These are phyloP conservation scores for Falco rusticolus DNA, from an alignment of 2,797 vertebrate species.

Conservation along the genomic window DNA sequence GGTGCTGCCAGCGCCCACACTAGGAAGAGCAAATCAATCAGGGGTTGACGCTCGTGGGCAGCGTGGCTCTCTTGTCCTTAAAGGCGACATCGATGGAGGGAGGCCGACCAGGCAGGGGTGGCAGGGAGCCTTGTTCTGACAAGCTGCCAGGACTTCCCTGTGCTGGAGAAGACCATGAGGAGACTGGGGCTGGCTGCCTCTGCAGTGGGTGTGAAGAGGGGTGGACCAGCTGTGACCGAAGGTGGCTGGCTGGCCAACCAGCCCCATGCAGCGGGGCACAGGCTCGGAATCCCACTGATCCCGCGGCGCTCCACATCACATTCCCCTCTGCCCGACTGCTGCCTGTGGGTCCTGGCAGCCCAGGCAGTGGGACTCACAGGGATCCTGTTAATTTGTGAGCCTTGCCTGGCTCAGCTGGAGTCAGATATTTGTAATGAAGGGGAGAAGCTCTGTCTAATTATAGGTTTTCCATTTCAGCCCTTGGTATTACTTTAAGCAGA, in stretches of 20 bases:
- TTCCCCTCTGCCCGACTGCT: background rate
- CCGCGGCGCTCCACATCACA: accelerated
- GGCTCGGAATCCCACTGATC: accelerated
- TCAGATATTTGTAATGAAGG: background rate
- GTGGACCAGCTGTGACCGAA: background rate
- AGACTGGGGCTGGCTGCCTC: background rate
- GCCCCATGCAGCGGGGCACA: accelerated
- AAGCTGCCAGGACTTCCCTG: background rate
- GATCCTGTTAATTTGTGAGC: background rate
- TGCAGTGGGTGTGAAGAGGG: background rate
- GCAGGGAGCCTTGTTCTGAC: background rate
- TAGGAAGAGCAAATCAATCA: background rate
- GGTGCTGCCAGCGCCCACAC: accelerated
- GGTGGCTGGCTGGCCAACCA: background rate
- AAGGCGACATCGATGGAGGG: background rate
- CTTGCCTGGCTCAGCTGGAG: background rate
- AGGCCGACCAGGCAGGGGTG: accelerated
- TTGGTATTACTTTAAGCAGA: background rate
- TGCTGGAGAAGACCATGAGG: accelerated
- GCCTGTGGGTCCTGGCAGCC: background rate
- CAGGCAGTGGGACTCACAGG: background rate
- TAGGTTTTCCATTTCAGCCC: background rate
- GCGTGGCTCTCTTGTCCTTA: accelerated
- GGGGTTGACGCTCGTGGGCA: accelerated
- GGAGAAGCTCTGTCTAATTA: background rate